These are phyloP conservation scores for Adelges cooleyi DNA, from an alignment of 1,140 invertebrate genomes.

Conservation along the genomic window DNA sequence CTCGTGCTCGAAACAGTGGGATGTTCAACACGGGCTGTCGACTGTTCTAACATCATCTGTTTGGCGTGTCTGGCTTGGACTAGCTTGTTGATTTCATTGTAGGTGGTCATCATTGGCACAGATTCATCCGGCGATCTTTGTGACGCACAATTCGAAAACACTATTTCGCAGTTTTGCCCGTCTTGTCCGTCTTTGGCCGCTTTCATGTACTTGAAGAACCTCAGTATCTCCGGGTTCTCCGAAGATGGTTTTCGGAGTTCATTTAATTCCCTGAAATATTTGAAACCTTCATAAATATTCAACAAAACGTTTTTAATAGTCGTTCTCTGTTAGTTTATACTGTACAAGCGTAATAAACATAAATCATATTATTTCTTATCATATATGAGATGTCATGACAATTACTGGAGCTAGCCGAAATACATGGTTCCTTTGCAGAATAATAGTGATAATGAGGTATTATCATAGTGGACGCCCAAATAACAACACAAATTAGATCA, in stretches of 20 bases:
- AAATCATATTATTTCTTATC: too few species aligned
- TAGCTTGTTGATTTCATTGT: slow-evolving; percentile 73
- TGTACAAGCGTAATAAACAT: too few species aligned
- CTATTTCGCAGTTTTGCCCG: slow-evolving; percentile 50
- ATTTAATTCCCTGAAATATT: slow-evolving; percentile 58
- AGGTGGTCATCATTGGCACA: slow-evolving; percentile 70
- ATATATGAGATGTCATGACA: too few species aligned
- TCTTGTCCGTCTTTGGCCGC: slow-evolving; percentile 76
- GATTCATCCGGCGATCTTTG: slow-evolving; percentile 39
- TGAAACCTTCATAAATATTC: too few species aligned
- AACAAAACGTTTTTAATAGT: too few species aligned
- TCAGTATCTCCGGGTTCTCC: slow-evolving; percentile 68
- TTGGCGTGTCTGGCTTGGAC: slow-evolving; percentile 48
- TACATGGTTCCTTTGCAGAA: too few species aligned
- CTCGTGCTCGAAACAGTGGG: too few species aligned
- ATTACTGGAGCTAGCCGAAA: too few species aligned
- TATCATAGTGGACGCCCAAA: too few species aligned
- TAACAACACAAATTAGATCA: too few species aligned
- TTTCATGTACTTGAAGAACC: slow-evolving; percentile 80
- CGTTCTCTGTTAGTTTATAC: too few species aligned
- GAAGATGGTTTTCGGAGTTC: slow-evolving; percentile 66
- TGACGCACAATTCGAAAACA: slow-evolving; percentile 42
- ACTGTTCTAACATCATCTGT: background rate
- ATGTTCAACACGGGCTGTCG: background rate
- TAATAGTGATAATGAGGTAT: too few species aligned